Base-by-base conservation (phyloP, 2,797 vertebrate species). In the Squalus acanthias region DNA sequence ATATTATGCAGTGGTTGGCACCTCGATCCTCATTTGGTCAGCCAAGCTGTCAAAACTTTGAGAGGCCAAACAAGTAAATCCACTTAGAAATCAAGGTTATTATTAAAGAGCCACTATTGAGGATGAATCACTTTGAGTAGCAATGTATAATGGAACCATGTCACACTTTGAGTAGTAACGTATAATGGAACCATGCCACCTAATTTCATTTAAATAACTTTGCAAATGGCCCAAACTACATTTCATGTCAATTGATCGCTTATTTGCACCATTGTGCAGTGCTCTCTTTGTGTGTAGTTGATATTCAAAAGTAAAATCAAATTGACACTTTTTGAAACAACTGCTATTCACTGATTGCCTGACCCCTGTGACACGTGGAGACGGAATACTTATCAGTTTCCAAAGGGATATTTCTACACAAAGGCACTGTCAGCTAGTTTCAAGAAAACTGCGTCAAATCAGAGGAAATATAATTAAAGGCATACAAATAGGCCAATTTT, bases 1-100 rank as follows among this genome's bases (percentile, higher is more conserved):
- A 98, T 98, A 98, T 97, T 97, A 97, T 96, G 96, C 97, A 97
- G 97, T 33, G 97, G 97, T 97, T 97, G 97, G 97, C 98, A 98
- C 97, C 98, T 98, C 69, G 96, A 96, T 96, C 97, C 97, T 97
- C 97, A 97, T 98, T 98, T 98, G 96, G 96, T 97, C 97, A 97
- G 97, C 97, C 97, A 97, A 97, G 96, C 97, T 98, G 97, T 98
- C 98, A 98, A 98, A 98, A 98, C 97, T 97, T 97, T 96, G 97
- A 97, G 97, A 97, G 97, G 96, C 96, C 97, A 96, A 96, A 97
- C 96, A 97, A 97, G 97, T 97, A 97, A 97, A 97, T 97, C 97
- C 97, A 97, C 96, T 97, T 97, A 96, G 96, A 94, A 95, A 53
- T 96, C 46, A 57, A 74, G 29, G 46, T 60, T 53, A 76, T 57